A percentile compares a stretch with the other conserved stretches of the same genome.
These are phyloP conservation scores for Indicator indicator DNA, from an alignment of 2,113 vertebrate species.

Conservation along the genomic window DNA sequence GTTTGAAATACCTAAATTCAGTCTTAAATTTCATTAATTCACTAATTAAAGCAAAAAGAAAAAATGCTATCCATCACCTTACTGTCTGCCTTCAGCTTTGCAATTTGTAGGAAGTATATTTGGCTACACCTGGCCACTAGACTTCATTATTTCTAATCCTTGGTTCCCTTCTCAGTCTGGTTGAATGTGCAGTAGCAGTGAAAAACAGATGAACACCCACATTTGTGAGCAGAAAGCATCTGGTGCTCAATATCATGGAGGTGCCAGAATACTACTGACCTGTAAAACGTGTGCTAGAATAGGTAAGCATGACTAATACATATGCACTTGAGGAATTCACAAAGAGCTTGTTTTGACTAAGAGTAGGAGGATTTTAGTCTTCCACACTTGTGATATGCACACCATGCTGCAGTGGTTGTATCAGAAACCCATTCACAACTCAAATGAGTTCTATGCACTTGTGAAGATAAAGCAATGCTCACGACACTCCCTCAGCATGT, in stretches of 20 bases:
- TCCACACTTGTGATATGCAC: background rate
- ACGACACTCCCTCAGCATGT: fast-evolving
- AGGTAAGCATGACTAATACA: background rate
- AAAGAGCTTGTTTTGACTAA: background rate
- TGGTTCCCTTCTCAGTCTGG: background rate
- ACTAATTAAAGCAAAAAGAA: background rate
- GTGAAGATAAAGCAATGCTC: background rate
- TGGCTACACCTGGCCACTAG: background rate
- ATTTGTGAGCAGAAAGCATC: background rate
- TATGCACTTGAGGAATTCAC: background rate
- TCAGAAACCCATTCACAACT: background rate
- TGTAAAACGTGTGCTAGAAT: background rate
- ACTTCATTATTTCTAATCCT: background rate
- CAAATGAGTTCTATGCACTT: background rate
- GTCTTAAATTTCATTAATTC: background rate
- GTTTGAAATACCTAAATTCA: background rate
- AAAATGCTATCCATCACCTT: background rate
- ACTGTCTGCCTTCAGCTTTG: background rate
- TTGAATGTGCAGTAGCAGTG: background rate
- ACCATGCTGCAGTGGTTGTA: background rate
- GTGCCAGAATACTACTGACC: background rate
- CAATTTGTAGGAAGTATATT: background rate
- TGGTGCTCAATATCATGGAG: background rate
- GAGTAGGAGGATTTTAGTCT: background rate
- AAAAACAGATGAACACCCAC: background rate